Evolutionary conservation across 2,113 vertebrate species (phyloP).

Genomic region (Steatornis caripensis): DNA sequence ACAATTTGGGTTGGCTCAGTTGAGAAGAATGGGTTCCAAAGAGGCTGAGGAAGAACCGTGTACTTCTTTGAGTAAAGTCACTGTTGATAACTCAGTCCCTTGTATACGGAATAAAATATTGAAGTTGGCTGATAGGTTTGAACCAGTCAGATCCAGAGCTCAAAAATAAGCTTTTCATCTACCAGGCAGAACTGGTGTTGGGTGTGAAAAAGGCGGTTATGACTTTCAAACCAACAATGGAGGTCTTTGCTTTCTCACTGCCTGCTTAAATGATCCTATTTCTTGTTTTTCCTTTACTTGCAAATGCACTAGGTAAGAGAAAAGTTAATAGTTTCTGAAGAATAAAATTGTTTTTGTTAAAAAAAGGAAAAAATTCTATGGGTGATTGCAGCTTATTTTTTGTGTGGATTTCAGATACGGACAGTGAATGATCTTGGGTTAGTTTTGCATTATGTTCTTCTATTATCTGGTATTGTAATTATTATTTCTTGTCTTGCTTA

Average conservation of each 20-base stretch:
- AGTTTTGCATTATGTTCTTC: neutral
- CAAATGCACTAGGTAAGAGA: neutral
- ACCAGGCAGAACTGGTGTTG: conserved; percentile 8
- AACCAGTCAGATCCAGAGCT: conserved; percentile 34
- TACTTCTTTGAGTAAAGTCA: conserved; percentile 44
- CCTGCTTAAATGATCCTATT: neutral
- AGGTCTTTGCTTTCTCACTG: conserved; percentile 28
- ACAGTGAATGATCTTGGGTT: neutral
- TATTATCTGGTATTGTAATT: conserved; percentile 27
- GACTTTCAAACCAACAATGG: conserved; percentile 45
- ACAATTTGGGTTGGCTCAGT: neutral
- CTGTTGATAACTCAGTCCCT: conserved; percentile 1
- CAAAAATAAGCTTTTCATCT: conserved; percentile 33
- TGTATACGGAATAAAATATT: conserved; percentile 49
- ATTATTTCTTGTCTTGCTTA: conserved; percentile 37
- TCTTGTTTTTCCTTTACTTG: neutral
- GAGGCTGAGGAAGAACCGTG: conserved; percentile 36
- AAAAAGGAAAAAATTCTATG: neutral
- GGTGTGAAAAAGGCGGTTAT: conserved; percentile 23
- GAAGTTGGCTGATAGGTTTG: conserved; percentile 5
- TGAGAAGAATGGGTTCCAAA: conserved; percentile 42
- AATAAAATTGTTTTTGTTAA: neutral
- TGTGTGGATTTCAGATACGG: neutral
- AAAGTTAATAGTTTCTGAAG: neutral
- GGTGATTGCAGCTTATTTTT: neutral